Evolutionary conservation across 2,113 vertebrate genomes (phyloP).

Genomic region (Cyprichromis sp.): DNA sequence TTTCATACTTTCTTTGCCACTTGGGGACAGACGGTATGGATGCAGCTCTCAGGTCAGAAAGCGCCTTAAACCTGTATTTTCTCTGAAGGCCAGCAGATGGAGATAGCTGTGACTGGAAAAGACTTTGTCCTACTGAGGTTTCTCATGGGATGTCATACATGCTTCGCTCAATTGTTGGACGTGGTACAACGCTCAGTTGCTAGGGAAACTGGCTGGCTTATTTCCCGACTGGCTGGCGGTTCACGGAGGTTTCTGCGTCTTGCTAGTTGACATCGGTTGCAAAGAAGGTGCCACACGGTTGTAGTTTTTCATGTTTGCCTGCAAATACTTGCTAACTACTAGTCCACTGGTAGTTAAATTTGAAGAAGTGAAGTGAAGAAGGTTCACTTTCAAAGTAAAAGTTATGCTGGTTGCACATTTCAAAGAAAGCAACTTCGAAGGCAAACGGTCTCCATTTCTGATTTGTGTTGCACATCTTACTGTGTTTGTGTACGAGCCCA

Average conservation of each 20-base stretch:
- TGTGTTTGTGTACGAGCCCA: background rate
- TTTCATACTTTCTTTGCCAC: background rate
- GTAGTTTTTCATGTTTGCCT: background rate
- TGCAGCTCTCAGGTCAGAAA: background rate
- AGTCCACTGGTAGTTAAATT: background rate
- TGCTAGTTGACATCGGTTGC: background rate
- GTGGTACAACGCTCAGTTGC: background rate
- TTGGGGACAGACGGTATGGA: background rate
- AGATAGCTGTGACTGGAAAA: background rate
- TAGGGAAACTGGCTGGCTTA: background rate
- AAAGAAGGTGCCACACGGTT: background rate
- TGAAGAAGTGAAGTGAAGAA: background rate
- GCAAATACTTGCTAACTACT: background rate
- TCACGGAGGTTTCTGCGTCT: background rate
- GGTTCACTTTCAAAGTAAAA: background rate
- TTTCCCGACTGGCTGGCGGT: background rate
- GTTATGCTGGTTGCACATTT: background rate
- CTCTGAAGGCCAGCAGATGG: background rate
- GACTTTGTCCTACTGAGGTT: background rate
- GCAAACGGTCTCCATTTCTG: background rate
- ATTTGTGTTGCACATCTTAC: background rate
- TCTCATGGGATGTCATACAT: background rate
- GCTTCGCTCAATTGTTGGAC: background rate
- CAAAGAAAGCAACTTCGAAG: background rate
- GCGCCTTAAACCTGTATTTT: fast-evolving